Conservation (phyloP, 2,888 invertebrate species). For the Leptinotarsa rubiginosa region DNA sequence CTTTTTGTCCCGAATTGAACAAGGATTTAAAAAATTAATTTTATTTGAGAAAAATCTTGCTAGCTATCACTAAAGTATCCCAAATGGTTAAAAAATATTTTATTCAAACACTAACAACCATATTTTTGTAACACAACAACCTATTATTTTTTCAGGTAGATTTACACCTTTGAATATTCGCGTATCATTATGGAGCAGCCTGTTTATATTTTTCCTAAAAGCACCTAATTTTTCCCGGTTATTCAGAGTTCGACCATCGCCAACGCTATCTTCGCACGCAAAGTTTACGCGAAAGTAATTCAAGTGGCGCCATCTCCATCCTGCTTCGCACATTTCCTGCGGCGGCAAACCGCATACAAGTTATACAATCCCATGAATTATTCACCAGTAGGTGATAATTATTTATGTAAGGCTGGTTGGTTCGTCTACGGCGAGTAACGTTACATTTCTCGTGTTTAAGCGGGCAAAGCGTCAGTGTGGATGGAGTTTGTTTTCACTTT, state of each 20-base stretch:
- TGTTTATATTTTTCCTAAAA: not conserved
- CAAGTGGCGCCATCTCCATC: slow-evolving; percentile 39
- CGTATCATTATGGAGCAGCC: too few relatives aligned
- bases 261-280: not conserved
- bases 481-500: not conserved
- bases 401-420: slow-evolving; percentile 26
- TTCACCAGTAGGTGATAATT: slow-evolving; percentile 14
- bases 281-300: slow-evolving; percentile 2
- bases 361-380: slow-evolving; percentile 11
- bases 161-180: too few relatives aligned
- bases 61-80: too few relatives aligned
- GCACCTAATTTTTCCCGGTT: not conserved
- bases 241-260: slow-evolving; percentile 21
- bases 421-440: slow-evolving; percentile 28
- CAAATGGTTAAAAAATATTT: too few relatives aligned
- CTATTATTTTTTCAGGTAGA: too few relatives aligned
- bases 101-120: too few relatives aligned
- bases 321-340: slow-evolving; percentile 21
- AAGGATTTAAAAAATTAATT: too few relatives aligned
- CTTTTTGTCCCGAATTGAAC: too few relatives aligned
- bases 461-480: not conserved
- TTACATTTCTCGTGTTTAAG: slow-evolving; percentile 26
- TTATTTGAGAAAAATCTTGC: too few relatives aligned
- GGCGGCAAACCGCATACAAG: slow-evolving; percentile 7
- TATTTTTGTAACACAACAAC: too few relatives aligned